Evolutionary conservation across 1,140 invertebrate genomes (phyloP), one percentile per base, ranked within the genome.

Genomic region (Andricus grossulariae): DNA sequence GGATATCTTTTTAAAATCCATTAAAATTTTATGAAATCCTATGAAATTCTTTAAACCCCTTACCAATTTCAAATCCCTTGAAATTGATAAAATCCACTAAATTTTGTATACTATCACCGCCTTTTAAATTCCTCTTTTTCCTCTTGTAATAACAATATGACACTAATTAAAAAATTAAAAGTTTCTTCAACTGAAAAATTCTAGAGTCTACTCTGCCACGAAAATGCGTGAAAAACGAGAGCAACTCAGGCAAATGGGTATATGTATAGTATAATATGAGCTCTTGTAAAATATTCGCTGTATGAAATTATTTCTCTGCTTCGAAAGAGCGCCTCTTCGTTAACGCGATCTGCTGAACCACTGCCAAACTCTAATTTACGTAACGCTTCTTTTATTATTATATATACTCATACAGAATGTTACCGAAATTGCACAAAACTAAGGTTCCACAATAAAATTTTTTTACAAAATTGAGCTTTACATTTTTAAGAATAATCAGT

Each of bases 351-450:
- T 18, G 50, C 49, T 80, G 79, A 79, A 79, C 50, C 54, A 50
- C 16, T 75, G 79, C 79, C 79, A 80, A 80, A 74, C 73, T 10
- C 72, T 77, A 80, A 79, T 80, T 80, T 80, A 79, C 77, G 73
- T 80, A 80, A 80, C 73, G 60, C 50, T 52, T 72, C 21, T 73
- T 80, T 39, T 60, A 50, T 73, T 74, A 74, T 51, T 0, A 13
- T 18, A 16, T 18, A 39, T 15, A 66, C 45, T 0, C 16, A 39
- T 45, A 71, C 54, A 50, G 15, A 32, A 66, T 66, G 32, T 66
- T 66, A 39, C n/a, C 13, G 11, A n/a, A 66, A 32, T 39, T 16
- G 45, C 25, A 32, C 25, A 32, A 32, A 0, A 32, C 25, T 32
- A 2, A 32, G 25, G 25, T 32, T 32, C 2, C 5, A 32, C 1